Evolutionary conservation across 2,113 vertebrate genomes (phyloP).

Genomic region (Mormoops blainvillei): DNA sequence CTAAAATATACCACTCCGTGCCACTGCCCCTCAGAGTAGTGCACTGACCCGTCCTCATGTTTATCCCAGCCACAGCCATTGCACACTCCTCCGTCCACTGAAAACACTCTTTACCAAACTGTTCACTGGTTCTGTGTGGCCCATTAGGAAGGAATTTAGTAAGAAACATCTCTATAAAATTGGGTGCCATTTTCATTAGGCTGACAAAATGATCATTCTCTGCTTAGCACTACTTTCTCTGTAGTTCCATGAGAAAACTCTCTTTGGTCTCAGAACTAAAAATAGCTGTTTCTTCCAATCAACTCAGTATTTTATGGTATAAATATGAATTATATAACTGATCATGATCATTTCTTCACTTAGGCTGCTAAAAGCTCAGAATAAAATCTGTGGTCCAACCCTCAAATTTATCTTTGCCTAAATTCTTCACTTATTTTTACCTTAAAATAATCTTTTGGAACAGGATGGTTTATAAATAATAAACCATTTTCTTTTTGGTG

Average conservation of each 20-base stretch:
- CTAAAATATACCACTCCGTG: neutral
- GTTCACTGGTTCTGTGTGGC: neutral
- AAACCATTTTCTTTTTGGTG: neutral
- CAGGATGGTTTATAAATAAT: neutral
- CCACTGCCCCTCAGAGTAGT: neutral
- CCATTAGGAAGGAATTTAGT: neutral
- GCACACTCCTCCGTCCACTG: neutral
- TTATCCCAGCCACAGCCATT: neutral
- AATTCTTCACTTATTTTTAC: slow-evolving; percentile 25
- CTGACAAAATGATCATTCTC: neutral
- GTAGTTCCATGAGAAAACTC: neutral
- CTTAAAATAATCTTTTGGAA: slow-evolving; percentile 19
- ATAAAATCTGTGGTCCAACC: neutral
- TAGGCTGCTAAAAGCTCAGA: neutral
- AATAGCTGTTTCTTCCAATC: neutral
- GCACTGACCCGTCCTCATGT: no score
- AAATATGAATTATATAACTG: neutral
- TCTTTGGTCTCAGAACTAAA: neutral
- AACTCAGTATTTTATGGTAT: neutral
- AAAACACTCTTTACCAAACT: neutral
- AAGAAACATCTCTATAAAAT: neutral
- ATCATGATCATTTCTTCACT: neutral
- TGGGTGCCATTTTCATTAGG: neutral
- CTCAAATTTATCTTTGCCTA: slow-evolving; percentile 2
- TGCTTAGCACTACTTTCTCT: neutral